Evolutionary conservation across 2,888 invertebrate genomes (phyloP), one percentile per base, ranked within the genome.

Genomic region (Myopa tessellatipennis): DNA sequence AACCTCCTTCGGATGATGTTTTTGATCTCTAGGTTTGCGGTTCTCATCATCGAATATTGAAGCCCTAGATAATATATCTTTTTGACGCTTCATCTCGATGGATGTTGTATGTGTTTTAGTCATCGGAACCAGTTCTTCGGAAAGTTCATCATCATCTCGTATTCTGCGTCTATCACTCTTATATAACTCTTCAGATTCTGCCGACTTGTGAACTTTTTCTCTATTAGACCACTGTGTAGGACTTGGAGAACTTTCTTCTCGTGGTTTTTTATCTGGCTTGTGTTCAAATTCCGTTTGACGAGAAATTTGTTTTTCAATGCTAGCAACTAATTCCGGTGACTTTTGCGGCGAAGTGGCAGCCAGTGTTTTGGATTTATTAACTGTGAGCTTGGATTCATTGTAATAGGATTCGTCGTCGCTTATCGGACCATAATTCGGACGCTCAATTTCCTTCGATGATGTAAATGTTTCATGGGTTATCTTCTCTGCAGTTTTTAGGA

Each of bases 401-500:
- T 12, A 12, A 10, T 26, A 36, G 34, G 65, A 85, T 60, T 91
- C 91, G 70, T 91, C 91, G 79, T 93, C 92, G 61, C 92, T 90
- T 71, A 92, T 45, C 7, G 45, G 90, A 55, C 90, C 90, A 12
- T 92, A 88, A 82, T 90, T 90, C 3, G 92, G 92, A 14, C 91
- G 90, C 65, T 90, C 90, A 6, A 91, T 83, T 45, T 84, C 84
- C 4, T 83, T 82, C 0, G 81, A 77, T 7, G 84, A 82, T 16
- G 85, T 82, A 4, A 58, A 67, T 4, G 83, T 79, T 55, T 85
- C 85, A 60, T 87, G 86, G 70, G 91, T 91, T 0, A 91, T 87
- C 80, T 90, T 91, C 85, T 93, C 92, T 34, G 92, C 92, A 3
- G 92, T 92, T 83, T 91, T 91, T 18, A 92, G 89, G 83, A 93